phyloP scores from a whole-genome alignment of 2,797 vertebrate species.

The Vireo griseus region DNA sequence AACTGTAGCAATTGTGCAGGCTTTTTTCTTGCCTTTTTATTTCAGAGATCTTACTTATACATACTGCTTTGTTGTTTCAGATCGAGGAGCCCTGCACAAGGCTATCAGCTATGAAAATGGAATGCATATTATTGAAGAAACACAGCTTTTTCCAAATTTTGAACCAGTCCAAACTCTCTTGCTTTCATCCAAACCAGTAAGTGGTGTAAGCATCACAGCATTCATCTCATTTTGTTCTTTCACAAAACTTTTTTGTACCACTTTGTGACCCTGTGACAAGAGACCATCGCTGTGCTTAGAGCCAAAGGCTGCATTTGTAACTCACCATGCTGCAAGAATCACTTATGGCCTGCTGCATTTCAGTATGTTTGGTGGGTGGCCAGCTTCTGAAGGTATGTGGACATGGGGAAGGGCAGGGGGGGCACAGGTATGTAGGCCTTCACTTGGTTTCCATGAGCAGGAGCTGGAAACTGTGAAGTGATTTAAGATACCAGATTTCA shows the following conservation, averaged over 20 bases:
- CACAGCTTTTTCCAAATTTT: conserved; percentile 83
- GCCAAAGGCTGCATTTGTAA: neutral
- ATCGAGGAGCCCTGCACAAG: conserved; percentile 90
- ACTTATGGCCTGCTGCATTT: neutral
- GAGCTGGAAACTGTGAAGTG: neutral
- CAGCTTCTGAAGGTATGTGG: neutral
- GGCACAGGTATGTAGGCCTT: neutral
- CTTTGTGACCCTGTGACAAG: neutral
- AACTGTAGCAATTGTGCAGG: fast-evolving
- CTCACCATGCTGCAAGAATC: fast-evolving
- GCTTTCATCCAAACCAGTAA: conserved; percentile 84
- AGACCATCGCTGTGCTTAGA: fast-evolving
- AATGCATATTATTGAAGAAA: conserved; percentile 91
- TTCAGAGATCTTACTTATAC: neutral
- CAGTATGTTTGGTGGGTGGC: neutral
- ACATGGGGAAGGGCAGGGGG: fast-evolving
- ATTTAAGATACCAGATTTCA: neutral
- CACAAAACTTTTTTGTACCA: neutral
- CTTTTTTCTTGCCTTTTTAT: neutral
- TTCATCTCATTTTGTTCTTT: neutral
- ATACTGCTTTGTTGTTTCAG: conserved; percentile 66
- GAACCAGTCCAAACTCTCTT: conserved; percentile 87
- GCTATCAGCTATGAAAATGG: conserved; percentile 82
- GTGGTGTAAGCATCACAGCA: neutral
- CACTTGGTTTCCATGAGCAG: neutral